Percentiles rank a stretch among this genome's conserved stretches.
phyloP scores from a whole-genome alignment of 64 coral and sea anemone species.

The Porites lutea region DNA sequence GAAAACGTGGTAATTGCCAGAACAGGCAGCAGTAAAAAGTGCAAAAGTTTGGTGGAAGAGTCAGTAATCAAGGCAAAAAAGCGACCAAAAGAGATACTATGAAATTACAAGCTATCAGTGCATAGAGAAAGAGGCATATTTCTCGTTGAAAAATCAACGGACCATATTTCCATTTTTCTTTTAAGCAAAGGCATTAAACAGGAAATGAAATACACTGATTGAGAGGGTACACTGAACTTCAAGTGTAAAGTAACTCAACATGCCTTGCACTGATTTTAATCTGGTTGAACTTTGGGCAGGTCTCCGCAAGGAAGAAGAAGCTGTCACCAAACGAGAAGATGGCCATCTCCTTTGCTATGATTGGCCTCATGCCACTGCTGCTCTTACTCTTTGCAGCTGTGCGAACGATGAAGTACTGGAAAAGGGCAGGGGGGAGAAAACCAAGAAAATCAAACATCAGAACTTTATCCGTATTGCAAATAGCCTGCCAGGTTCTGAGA shows the following conservation, averaged over 20 bases:
- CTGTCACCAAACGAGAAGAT: constrained; percentile 69
- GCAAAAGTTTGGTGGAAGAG: too few relatives aligned
- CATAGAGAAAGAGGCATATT: too few relatives aligned
- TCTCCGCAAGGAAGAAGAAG: constrained; percentile 47
- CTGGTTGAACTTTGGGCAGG: constrained; percentile 55
- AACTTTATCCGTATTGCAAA: constrained; percentile 22
- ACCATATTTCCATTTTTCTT: too few relatives aligned
- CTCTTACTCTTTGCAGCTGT: constrained; percentile 13
- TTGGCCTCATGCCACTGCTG: constrained; percentile 57
- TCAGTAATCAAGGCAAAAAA: too few relatives aligned
- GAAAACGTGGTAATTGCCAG: too few relatives aligned
- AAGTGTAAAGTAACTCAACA: not conserved
- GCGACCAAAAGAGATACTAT: too few relatives aligned
- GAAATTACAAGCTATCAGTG: too few relatives aligned
- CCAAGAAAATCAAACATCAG: constrained; percentile 22
- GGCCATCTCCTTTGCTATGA: constrained; percentile 38
- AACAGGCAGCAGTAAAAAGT: too few relatives aligned
- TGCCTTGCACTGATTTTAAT: constrained; percentile 62
- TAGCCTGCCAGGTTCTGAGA: not conserved
- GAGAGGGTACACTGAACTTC: not conserved
- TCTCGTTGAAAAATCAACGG: too few relatives aligned
- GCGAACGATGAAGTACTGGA: constrained; percentile 60
- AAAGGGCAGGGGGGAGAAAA: constrained; percentile 17
- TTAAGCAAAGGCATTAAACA: too few relatives aligned
- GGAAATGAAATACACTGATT: too few relatives aligned